Base-by-base conservation (phyloP, 2,113 vertebrate species). In the Puffinus mauretanicus region DNA sequence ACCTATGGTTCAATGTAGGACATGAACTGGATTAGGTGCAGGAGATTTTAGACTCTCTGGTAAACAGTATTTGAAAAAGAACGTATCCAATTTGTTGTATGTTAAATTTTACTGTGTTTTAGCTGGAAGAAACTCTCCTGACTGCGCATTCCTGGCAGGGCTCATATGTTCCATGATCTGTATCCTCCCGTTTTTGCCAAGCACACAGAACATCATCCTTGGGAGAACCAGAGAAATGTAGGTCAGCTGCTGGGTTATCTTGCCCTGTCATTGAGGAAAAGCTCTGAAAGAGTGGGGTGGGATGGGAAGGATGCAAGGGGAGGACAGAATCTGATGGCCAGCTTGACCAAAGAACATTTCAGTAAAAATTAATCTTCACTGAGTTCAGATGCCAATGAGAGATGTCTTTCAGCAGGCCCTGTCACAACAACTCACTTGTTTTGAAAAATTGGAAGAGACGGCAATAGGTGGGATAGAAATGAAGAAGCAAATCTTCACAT, bases 61-160 rank as follows among this genome's bases (percentile, higher is more conserved):
- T 52, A 96, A 95, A 88, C 57, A 89, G 18, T 69, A 62, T 80
- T 73, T 72, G 80, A 69, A 82, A 51, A 91, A 44, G 17, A 91
- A 66, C 66, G 25, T 64, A 81, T 64, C 11, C 16, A 77, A 44
- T 88, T 88, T 84, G 30, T 58, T 92, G 69, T 57, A 88, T 60
- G 58, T 49, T 88, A 67, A 86, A 77, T 92, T 82, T 86, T 90
- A 73, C 46, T 66, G 17, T 93, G 42, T 82, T 94, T 95, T 86
- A 90, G 58, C 64, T 73, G 77, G 65, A 86, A 90, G 55, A 93
- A 94, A 51, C 25, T 80, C 38, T 69, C 17, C 65, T 42, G 46
- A 46, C 20, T 60, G 8, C 6, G 5, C 51, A 78, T 92, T 92
- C 57, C 71, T 86, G 72, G 19, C 17, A 80, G 40, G 1, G 6